Base-by-base conservation (phyloP, 2,888 invertebrate genomes). In the Omphaloscelis lunosa region DNA sequence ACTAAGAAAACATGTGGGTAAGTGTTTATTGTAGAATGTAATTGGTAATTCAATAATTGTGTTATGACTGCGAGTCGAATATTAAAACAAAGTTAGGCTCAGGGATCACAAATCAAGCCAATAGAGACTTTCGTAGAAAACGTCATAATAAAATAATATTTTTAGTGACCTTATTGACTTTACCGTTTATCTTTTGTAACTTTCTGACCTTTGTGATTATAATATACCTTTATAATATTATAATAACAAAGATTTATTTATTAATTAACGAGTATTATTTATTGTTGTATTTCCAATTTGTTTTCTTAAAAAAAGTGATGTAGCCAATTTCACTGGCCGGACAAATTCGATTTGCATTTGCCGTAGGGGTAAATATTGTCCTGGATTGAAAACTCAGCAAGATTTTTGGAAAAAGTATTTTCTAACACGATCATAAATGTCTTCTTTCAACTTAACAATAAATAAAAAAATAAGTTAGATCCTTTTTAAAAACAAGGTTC, bases 151-250 rank as follows among this genome's bases (percentile, higher is more conserved):
- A 62, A 69, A 17, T 56, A 62, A 15, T 20, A 45, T 20, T 45
- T n/a, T 45, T n/a, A 20, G 48, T 17, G 20, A 82, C 29, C 23
- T 62, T 39, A 39, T 45, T 59, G 29, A 80, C 51, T 61, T 45
- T 29, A 62, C 11, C n/a, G 48, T 51, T 51, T 51, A 7, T 17
- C 7, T 53, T 56, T 29, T 74, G 2, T 56, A 48, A 41, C 23
- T 82, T 51, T 61, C 23, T 41, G 34, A 70, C 58, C 71, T 65
- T 53, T 23, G 15, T 61, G 6, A 62, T 7, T 7, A 17, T 48
- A 48, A 51, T 51, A 48, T 15, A 45, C 45, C 15, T 51, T 29
- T 34, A 23, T 56, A 23, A 45, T 61, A 34, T 34, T 56, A 62
- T 53, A 29, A 29, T 20, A 45, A 45, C 27, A 9, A 23, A 11